A percentile compares a stretch with the other conserved stretches of the same genome.
These are phyloP conservation scores for Oscarella lobularis DNA, from an alignment of 37 sponge, comb jelly and placozoan species.

Conservation along the genomic window DNA sequence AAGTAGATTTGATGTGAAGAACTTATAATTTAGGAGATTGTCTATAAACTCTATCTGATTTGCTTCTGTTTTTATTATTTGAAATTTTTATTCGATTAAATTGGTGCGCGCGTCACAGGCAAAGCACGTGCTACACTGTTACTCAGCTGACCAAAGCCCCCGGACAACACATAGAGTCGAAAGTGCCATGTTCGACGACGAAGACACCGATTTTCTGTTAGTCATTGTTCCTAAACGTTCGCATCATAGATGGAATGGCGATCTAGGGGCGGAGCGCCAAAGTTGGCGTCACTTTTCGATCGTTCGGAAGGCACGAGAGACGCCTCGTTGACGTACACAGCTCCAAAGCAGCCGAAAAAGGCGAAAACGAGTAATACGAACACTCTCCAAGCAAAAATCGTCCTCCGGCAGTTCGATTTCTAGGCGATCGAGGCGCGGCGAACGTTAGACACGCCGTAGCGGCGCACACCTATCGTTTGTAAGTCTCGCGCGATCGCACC, in stretches of 20 bases:
- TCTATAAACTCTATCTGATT: too few relatives aligned
- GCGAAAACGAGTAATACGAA: background rate
- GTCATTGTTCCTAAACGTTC: background rate
- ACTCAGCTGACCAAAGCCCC: too few relatives aligned
- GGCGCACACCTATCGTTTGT: background rate
- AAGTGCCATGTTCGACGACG: too few relatives aligned
- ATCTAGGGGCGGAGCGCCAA: slow-evolving; percentile 6
- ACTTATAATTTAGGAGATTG: too few relatives aligned
- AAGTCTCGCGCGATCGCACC: too few relatives aligned
- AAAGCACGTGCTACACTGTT: too few relatives aligned
- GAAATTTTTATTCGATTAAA: too few relatives aligned
- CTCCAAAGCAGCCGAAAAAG: slow-evolving; percentile 89
- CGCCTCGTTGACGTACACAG: slow-evolving; percentile 64
- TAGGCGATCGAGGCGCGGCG: background rate
- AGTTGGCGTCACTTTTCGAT: slow-evolving; percentile 63
- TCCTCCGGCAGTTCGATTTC: background rate
- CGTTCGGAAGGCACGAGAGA: slow-evolving; percentile 29
- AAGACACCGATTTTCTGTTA: background rate
- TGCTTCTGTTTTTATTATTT: too few relatives aligned
- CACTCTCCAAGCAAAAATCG: background rate
- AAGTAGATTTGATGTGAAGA: too few relatives aligned
- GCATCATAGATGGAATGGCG: background rate
- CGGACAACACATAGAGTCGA: too few relatives aligned
- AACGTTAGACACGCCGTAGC: background rate
- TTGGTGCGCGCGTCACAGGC: too few relatives aligned